A percentile compares a stretch with the other conserved stretches of the same genome.
Conservation (phyloP, 2,888 invertebrate genomes). For the Willowsia nigromaculata region DNA sequence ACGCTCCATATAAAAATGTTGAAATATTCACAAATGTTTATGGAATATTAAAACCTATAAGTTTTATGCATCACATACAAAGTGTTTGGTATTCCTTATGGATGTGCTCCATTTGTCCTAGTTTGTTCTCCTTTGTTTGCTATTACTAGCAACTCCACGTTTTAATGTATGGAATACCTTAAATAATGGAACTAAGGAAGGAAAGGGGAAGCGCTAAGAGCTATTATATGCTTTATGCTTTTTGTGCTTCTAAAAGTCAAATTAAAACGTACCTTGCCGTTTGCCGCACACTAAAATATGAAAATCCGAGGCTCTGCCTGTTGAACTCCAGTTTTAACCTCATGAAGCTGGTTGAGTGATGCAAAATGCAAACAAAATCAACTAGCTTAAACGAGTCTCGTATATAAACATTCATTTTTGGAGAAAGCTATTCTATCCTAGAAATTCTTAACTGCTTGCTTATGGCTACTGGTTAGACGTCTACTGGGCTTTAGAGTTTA, state of each 20-base stretch:
- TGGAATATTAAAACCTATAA: background rate
- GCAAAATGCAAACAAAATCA: slow-evolving; percentile 52
- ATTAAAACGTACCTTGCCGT: background rate
- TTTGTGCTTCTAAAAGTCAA: background rate
- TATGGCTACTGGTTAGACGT: background rate
- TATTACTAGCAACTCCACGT: no score
- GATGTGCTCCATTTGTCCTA: background rate
- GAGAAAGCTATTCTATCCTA: background rate
- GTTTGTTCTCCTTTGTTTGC: background rate
- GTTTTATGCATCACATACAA: background rate
- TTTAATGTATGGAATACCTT: no score
- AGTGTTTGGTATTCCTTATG: background rate
- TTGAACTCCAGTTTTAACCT: slow-evolving; percentile 33
- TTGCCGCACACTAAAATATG: no score
- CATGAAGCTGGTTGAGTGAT: slow-evolving; percentile 29
- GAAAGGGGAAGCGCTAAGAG: no score
- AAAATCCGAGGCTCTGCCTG: no score
- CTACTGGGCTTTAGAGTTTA: background rate
- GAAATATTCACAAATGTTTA: background rate
- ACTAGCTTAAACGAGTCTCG: slow-evolving; percentile 34
- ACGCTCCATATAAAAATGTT: background rate
- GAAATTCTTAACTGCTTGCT: background rate
- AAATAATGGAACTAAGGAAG: no score
- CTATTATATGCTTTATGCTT: background rate
- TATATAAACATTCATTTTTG: background rate